Evolutionary conservation across 2,888 invertebrate genomes (phyloP).

Genomic region (Drosophila longiperda): DNA sequence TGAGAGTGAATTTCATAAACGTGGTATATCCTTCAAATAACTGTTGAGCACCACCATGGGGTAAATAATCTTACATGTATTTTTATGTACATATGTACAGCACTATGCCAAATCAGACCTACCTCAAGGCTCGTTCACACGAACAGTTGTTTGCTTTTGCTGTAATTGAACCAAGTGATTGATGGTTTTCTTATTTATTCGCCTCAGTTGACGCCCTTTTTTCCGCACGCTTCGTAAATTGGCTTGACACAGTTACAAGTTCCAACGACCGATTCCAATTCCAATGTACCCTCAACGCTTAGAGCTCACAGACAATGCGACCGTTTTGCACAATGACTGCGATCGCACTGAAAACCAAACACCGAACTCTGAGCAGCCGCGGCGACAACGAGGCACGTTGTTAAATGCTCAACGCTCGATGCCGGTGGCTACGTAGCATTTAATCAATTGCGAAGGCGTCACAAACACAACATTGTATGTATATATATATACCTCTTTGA

Average conservation of each 20-base stretch:
- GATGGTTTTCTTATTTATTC: not conserved
- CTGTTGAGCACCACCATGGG: not conserved
- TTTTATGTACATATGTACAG: not conserved
- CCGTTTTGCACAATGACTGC: constrained; percentile 74
- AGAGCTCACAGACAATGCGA: constrained; percentile 24
- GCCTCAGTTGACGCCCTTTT: constrained; percentile 36
- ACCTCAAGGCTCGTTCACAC: constrained; percentile 45
- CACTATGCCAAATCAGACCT: constrained; percentile 34
- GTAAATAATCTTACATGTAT: not conserved
- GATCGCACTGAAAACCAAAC: constrained; percentile 69
- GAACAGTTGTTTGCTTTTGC: constrained; percentile 3
- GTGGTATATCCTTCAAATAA: constrained; percentile 31
- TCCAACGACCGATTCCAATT: constrained; percentile 25
- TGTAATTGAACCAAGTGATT: constrained; percentile 13
- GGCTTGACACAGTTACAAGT: constrained; percentile 53
- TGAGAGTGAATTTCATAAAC: constrained; percentile 18
- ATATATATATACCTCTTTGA: constrained; percentile 9
- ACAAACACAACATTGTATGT: constrained; percentile 35
- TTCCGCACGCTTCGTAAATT: constrained; percentile 42
- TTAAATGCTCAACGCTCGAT: constrained; percentile 16
- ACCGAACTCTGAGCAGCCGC: constrained; percentile 52
- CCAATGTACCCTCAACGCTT: not conserved
- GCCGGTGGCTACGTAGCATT: constrained; percentile 59
- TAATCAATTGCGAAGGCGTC: constrained; percentile 72
- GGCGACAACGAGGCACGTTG: constrained; percentile 25